These are phyloP conservation scores for Colaptes auratus DNA, from an alignment of 2,113 vertebrate genomes.

Conservation along the genomic window DNA sequence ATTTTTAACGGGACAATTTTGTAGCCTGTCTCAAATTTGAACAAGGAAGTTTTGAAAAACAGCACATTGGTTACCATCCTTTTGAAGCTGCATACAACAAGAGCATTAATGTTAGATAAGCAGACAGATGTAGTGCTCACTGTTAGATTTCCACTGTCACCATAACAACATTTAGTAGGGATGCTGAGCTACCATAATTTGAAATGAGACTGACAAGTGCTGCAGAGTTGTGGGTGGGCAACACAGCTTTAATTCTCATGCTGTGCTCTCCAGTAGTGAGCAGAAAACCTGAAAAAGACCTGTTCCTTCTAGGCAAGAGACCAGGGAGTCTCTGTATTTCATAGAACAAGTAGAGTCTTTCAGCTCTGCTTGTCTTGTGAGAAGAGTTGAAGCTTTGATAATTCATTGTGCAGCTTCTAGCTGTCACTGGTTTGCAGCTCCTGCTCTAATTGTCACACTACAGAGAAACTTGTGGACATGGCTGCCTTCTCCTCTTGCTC, in stretches of 20 bases:
- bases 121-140: neutral
- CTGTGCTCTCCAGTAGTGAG: neutral
- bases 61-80: neutral
- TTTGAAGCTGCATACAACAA: constrained; percentile 41
- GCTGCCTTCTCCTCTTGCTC: neutral
- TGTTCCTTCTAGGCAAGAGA: neutral
- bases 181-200: neutral
- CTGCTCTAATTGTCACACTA: neutral
- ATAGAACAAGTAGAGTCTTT: neutral
- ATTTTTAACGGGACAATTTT: constrained; percentile 9
- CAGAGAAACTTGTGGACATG: neutral
- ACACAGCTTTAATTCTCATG: neutral
- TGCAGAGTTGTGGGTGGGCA: neutral
- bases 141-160: neutral
- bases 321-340: accelerated
- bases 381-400: neutral
- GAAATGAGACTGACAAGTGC: neutral
- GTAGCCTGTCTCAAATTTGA: neutral
- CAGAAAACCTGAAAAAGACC: neutral
- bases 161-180: constrained; percentile 45
- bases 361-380: neutral
- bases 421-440: neutral
- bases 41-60: constrained; percentile 5
- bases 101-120: neutral
- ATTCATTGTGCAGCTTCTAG: neutral